Evolutionary conservation across 2,888 invertebrate genomes (phyloP).

Genomic region (Dugesia japonica): DNA sequence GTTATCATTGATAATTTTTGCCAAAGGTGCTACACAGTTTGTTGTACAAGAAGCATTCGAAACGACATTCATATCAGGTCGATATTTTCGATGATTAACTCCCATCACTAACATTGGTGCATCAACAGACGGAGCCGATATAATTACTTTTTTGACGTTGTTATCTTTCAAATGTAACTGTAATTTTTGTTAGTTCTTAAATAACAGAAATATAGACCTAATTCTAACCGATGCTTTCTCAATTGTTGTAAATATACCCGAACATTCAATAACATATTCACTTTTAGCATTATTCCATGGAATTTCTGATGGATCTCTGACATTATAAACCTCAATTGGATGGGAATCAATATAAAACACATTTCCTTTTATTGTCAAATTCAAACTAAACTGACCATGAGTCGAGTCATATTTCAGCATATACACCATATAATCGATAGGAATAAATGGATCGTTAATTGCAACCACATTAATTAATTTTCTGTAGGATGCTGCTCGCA

Average conservation of each 20-base stretch:
- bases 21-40: constrained; percentile 87
- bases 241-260: constrained; percentile 87
- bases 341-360: constrained; percentile 62
- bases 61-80: constrained; percentile 56
- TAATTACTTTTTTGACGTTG: constrained; percentile 85
- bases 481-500: constrained; percentile 67
- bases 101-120: constrained; percentile 98
- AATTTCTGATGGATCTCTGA: constrained; percentile 60
- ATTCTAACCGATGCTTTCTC: constrained; percentile 63
- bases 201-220: constrained; percentile 33
- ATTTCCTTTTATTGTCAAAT: constrained; percentile 62
- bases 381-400: constrained; percentile 81
- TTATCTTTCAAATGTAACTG: constrained; percentile 63
- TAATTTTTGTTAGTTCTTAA: neutral
- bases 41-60: constrained; percentile 91
- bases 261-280: constrained; percentile 87
- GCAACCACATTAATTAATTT: constrained; percentile 56
- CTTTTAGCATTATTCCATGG: constrained; percentile 81
- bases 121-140: constrained; percentile 90
- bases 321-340: constrained; percentile 67
- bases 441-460: constrained; percentile 89
- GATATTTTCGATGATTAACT: constrained; percentile 76
- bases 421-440: constrained; percentile 87
- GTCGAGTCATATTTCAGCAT: constrained; percentile 95
- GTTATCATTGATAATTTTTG: constrained; percentile 82